Base-by-base conservation (phyloP, 92 coral and sea anemone genomes). In the Anthopleura xanthogrammica region DNA sequence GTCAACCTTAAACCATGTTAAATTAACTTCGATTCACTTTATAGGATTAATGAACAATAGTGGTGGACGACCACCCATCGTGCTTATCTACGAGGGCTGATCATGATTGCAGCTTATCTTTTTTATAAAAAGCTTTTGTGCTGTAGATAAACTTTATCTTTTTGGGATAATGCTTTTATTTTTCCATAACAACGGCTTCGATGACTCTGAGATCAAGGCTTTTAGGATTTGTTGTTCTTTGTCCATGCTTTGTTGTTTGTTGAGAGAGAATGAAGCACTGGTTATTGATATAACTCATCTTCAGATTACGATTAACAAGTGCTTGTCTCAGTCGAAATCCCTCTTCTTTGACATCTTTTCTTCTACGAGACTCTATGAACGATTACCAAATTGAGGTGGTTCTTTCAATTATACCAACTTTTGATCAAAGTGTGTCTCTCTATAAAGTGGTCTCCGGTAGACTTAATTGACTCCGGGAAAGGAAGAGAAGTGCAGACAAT, bases 121-220 rank as follows among this genome's bases (percentile, higher is more conserved):
- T 70, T 68, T 81, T 40, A 81, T 81, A 75, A 68, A 50, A 81
- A 81, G 77, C 41, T 68, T 81, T 81, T 66, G 62, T 52, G 78
- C 40, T 8, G 2, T 8, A 81, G 84, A 81, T 81, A 81, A 81
- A 71, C 43, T 23, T 29, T 68, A 68, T 68, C 74, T 68, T 8
- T 68, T 36, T 24, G 16, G 74, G 74, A 29, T 68, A 68, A 68
- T 64, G 72, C 36, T 64, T 64, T 64, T 64, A 64, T 68, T 68
- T 68, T 68, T 42, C 74, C 74, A 68, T 68, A 68, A 68, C 74
- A 68, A 13, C 74, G 29, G 17, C 74, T 5, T 8, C 24, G 42
- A 68, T 68, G 74, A 68, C 74, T 68, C 42, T 24, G 74, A 68
- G 74, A 68, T 68, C 24, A 68, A 36, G 41, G 42, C 40, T 36